Evolutionary conservation across 2,797 vertebrate genomes (phyloP).

Genomic region (Schizopygopsis malacanthus): DNA sequence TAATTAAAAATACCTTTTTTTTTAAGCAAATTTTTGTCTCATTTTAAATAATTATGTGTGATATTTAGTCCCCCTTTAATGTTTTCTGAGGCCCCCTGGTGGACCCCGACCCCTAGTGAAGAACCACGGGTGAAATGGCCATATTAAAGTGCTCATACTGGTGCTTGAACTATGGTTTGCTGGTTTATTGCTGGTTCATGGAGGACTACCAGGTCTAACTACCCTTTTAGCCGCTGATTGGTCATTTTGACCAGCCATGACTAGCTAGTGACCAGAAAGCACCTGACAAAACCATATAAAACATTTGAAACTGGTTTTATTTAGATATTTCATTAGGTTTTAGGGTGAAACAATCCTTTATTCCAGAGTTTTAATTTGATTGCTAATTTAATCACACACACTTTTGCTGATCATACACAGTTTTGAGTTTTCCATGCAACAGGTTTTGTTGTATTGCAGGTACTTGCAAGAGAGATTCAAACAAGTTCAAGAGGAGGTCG

Average conservation of each 20-base stretch:
- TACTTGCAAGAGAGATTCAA: constrained; percentile 89
- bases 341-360: no score
- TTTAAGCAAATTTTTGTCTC: neutral
- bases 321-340: neutral
- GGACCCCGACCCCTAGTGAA: neutral
- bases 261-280: neutral
- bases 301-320: neutral
- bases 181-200: neutral
- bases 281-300: neutral
- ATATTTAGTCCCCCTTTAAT: neutral
- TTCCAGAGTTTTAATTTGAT: neutral
- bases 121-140: neutral
- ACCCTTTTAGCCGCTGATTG: neutral
- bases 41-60: neutral
- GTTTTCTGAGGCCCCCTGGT: neutral
- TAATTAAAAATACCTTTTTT: no score
- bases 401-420: neutral
- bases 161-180: neutral
- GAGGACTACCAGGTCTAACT: neutral
- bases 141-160: neutral
- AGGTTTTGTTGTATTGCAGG: constrained; percentile 68
- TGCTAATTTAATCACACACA: neutral
- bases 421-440: neutral
- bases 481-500: constrained; percentile 86
- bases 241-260: neutral